phyloP scores from a whole-genome alignment of 2,888 invertebrate genomes.

The Dynastes hyllus region DNA sequence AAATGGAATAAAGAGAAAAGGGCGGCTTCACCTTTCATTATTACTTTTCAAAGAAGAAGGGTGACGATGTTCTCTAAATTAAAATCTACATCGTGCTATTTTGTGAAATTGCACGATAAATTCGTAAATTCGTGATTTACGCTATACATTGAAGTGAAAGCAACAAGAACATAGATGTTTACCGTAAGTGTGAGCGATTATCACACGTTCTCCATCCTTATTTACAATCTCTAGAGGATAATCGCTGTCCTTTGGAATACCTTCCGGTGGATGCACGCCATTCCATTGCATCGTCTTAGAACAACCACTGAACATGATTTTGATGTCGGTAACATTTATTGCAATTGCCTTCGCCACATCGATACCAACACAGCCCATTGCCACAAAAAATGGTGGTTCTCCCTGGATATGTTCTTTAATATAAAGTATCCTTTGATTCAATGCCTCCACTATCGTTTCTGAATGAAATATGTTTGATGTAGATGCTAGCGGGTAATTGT shows the following conservation, averaged over 20 bases:
- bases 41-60: too few species aligned
- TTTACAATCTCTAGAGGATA: neutral
- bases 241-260: neutral
- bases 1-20: too few species aligned
- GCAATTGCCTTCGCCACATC: neutral
- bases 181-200: constrained; percentile 25
- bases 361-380: constrained; percentile 1
- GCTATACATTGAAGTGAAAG: too few species aligned
- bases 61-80: too few species aligned
- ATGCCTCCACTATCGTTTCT: neutral
- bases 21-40: too few species aligned
- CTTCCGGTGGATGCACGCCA: neutral
- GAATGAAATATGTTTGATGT: neutral
- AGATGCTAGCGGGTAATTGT: neutral
- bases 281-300: constrained; percentile 27
- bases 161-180: neutral
- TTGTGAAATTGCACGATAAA: too few species aligned
- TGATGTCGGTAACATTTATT: neutral
- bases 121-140: too few species aligned
- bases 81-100: too few species aligned
- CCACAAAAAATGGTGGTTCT: neutral
- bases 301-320: constrained; percentile 13
- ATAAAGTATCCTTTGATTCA: neutral
- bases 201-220: neutral
- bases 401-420: neutral